These are phyloP conservation scores for Bombus sibiricus DNA, from an alignment of 1,140 invertebrate genomes.

Conservation along the genomic window DNA sequence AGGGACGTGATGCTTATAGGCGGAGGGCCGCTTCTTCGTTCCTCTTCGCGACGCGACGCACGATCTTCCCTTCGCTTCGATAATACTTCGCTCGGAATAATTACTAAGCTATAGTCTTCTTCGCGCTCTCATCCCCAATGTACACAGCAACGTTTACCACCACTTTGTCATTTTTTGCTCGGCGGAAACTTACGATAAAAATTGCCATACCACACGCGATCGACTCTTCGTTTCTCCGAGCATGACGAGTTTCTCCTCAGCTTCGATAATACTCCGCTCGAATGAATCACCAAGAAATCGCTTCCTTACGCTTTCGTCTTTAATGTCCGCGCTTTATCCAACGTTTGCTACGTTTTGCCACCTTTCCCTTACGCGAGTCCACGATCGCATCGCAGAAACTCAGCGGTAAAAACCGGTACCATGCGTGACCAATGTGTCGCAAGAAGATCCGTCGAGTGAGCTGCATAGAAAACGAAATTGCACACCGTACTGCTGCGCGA, in stretches of 20 bases:
- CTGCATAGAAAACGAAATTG: slow-evolving; percentile 18
- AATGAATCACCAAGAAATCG: background rate
- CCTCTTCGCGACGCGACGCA: background rate
- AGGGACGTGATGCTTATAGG: slow-evolving; percentile 17
- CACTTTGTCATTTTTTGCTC: too few relatives aligned
- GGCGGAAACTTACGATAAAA: too few relatives aligned
- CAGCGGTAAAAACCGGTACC: background rate
- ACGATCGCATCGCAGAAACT: background rate
- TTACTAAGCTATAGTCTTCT: background rate
- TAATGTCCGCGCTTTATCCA: background rate
- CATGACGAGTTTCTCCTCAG: background rate
- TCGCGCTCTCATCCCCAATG: too few relatives aligned
- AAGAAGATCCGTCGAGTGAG: background rate
- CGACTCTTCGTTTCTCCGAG: background rate
- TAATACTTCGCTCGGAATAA: background rate
- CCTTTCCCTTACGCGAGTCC: background rate
- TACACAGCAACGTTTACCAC: too few relatives aligned
- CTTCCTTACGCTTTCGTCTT: background rate
- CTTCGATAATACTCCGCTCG: background rate
- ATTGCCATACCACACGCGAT: too few relatives aligned
- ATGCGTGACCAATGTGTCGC: slow-evolving; percentile 2
- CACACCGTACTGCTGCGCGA: background rate
- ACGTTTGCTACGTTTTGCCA: background rate
- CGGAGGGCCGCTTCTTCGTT: slow-evolving; percentile 5
- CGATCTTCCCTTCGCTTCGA: slow-evolving; percentile 22